A percentile compares a stretch with the other conserved stretches of the same genome.
phyloP scores from a whole-genome alignment of 2,797 vertebrate species.

The Pelochelys cantorii region DNA sequence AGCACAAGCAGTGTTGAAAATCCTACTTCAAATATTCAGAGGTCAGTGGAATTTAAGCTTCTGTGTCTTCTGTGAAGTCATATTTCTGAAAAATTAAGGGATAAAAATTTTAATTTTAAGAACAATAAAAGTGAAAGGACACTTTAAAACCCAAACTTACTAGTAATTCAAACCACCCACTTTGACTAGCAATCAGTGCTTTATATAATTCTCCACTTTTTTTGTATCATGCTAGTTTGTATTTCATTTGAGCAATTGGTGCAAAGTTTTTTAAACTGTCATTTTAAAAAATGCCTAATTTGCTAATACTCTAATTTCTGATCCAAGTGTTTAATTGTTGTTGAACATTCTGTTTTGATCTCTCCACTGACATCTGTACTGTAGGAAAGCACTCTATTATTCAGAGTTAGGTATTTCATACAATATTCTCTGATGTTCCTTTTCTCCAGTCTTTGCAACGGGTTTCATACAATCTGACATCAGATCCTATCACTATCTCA shows the following conservation, averaged over 20 bases:
- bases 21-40: constrained; percentile 26
- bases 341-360: not conserved
- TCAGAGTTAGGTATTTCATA: constrained; percentile 6
- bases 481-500: not conserved
- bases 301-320: constrained; percentile 4
- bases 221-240: not conserved
- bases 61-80: not conserved
- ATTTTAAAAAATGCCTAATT: constrained; percentile 23
- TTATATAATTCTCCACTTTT: constrained; percentile 7
- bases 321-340: constrained; percentile 10
- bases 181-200: not conserved
- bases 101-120: constrained; percentile 44
- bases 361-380: not conserved
- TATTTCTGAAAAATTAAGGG: not conserved
- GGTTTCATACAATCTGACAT: not conserved
- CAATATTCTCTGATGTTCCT: not conserved
- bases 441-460: not conserved
- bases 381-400: not conserved
- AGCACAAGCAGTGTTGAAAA: constrained; percentile 19
- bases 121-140: constrained; percentile 5
- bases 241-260: constrained; percentile 46
- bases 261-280: constrained; percentile 1
- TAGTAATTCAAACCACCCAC: not conserved
- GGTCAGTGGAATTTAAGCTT: constrained; percentile 8
- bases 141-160: not conserved